Base-by-base conservation (phyloP, 2,797 vertebrate species). In the Gallirallus australis region DNA sequence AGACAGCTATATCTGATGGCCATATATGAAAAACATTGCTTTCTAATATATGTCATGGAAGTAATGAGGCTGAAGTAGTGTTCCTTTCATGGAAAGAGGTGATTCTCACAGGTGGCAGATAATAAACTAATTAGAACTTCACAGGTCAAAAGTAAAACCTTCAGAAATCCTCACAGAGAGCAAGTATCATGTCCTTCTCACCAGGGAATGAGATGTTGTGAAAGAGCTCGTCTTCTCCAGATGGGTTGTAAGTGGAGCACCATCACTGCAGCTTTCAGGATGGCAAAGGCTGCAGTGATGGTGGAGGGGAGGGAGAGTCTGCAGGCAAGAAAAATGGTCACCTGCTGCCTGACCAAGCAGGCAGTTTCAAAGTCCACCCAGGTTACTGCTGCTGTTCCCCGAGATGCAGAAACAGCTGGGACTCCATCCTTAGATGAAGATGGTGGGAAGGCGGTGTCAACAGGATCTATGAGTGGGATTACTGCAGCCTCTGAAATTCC, bases 151-250 rank as follows among this genome's bases (percentile, higher is more conserved):
- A 33, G 37, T 15, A 48, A 39, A 6, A 9, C 2, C 23, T 52
- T 83, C 52, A 78, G 79, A 52, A 78, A 69, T 4, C 57, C 54
- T 87, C 40, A 19, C 28, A 54, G 40, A 75, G 30, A 19, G 20
- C 28, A 52, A 9, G 18, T 13, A 11, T 7, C 4, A 30, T n/a
- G 5, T 33, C 50, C 39, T 33, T 0, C 0, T 33, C 39, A 28
- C 7, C 52, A 28, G 27, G 5, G 19, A 13, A 68, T 27, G 12
- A 31, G 68, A 59, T 35, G 17, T 7, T 45, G 39, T 0, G 1
- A 20, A 75, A 79, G 19, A 50, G 4, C 4, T 57, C 39, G 10
- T 53, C 20, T 63, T 28, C 81, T 37, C 40, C 24, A 25, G 19
- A 7, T 37, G 25, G 13, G 4, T 59, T 48, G 6, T 6, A 53